A percentile compares a stretch with the other conserved stretches of the same genome.
Evolutionary conservation across 2,888 invertebrate genomes (phyloP).

Genomic region (Gandaritis pyraliata): DNA sequence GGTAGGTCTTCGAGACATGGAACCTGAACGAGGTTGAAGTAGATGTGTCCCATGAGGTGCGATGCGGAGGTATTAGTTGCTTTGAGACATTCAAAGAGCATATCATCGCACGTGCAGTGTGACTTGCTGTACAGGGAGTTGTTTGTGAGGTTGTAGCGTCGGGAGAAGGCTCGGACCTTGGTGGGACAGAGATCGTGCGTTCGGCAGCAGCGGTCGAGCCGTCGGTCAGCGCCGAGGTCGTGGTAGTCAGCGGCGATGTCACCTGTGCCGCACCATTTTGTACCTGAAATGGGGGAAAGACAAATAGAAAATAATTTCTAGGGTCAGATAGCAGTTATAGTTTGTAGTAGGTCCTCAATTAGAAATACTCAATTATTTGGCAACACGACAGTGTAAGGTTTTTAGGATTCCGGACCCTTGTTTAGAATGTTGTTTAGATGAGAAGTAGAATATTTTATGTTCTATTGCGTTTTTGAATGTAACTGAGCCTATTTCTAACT

Average conservation of each 20-base stretch:
- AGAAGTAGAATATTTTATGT: no score
- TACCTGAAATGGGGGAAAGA: constrained; percentile 83
- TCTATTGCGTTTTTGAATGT: no score
- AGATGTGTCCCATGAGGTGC: constrained; percentile 91
- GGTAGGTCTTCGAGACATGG: constrained; percentile 87
- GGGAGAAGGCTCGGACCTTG: constrained; percentile 88
- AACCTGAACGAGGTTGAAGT: constrained; percentile 92
- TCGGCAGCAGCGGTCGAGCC: constrained; percentile 93
- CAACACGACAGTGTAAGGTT: no score
- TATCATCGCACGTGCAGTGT: constrained; percentile 94
- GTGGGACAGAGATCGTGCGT: constrained; percentile 96
- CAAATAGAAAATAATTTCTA: no score
- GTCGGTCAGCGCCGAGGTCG: constrained; percentile 90
- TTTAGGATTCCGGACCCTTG: no score
- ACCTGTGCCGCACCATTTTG: constrained; percentile 97
- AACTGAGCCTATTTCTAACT: not conserved
- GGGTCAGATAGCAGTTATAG: no score
- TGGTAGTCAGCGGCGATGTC: constrained; percentile 93
- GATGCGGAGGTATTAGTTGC: constrained; percentile 89
- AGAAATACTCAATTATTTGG: no score
- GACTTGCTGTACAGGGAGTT: constrained; percentile 94
- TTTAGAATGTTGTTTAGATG: no score
- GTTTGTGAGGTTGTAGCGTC: constrained; percentile 93
- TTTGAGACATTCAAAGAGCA: constrained; percentile 92
- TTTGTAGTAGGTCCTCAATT: no score